A percentile compares a stretch with the other conserved stretches of the same genome.
Conservation (phyloP, 2,888 invertebrate species). For the Acheta domesticus region DNA sequence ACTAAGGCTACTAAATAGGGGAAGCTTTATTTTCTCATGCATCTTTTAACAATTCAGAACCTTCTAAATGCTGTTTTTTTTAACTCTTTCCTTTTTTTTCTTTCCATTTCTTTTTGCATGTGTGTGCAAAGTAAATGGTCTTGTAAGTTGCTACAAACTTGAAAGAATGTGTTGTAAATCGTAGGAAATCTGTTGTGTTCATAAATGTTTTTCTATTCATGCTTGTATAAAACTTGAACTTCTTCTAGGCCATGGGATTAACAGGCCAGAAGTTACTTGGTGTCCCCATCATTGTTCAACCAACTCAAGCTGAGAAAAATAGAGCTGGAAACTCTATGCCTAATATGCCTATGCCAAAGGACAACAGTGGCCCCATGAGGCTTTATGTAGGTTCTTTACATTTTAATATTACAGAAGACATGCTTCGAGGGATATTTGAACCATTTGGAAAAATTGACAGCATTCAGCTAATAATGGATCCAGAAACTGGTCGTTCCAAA, state of each 20-base stretch:
- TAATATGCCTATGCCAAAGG: slow-evolving; percentile 80
- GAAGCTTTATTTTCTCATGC: too few relatives aligned
- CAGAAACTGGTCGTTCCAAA: slow-evolving; percentile 90
- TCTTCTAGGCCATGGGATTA: slow-evolving; percentile 78
- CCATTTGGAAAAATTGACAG: slow-evolving; percentile 96
- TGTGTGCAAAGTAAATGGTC: too few relatives aligned
- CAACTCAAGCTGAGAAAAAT: slow-evolving; percentile 91
- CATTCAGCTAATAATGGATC: slow-evolving; percentile 93
- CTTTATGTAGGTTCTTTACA: slow-evolving; percentile 96
- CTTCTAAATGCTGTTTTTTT: too few relatives aligned
- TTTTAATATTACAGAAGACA: slow-evolving; percentile 98
- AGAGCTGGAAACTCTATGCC: slow-evolving; percentile 78
- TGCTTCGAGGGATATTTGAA: slow-evolving; percentile 97
- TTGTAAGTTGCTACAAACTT: too few relatives aligned
- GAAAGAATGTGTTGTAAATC: too few relatives aligned
- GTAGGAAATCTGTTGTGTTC: too few relatives aligned
- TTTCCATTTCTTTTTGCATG: too few relatives aligned
- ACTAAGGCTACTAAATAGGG: too few relatives aligned
- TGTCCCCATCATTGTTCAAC: slow-evolving; percentile 96
- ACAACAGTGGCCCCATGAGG: slow-evolving; percentile 90
- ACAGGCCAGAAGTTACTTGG: slow-evolving; percentile 94
- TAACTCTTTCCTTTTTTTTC: too few relatives aligned
- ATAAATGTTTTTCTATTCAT: too few relatives aligned
- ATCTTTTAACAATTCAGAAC: too few relatives aligned
- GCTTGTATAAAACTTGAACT: too few relatives aligned